A percentile compares a stretch with the other conserved stretches of the same genome.
Evolutionary conservation across 1,140 invertebrate species (phyloP).

Genomic region (Spodoptera litura): DNA sequence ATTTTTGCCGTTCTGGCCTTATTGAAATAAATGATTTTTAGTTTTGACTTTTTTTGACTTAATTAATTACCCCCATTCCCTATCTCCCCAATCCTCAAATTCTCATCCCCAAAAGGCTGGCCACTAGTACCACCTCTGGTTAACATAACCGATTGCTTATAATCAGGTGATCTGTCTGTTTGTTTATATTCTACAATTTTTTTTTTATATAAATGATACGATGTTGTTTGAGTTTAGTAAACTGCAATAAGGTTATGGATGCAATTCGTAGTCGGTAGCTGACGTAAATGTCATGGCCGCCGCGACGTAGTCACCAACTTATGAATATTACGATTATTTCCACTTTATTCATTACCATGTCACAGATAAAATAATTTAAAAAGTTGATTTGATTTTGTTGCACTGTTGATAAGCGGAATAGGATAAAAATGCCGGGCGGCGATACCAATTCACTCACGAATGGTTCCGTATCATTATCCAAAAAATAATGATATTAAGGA

Average conservation of each 20-base stretch:
- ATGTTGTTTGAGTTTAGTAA: conserved; percentile 15
- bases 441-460: no score
- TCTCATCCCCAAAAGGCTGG: no score
- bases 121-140: background rate
- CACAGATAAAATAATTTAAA: background rate
- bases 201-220: background rate
- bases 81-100: no score
- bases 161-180: no score
- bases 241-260: conserved; percentile 41
- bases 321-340: conserved; percentile 42
- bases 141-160: background rate
- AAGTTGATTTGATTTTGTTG: background rate
- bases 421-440: no score
- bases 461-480: no score
- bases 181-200: no score
- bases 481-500: no score
- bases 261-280: conserved; percentile 15
- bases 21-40: no score
- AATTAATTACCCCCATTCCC: no score
- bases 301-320: conserved; percentile 17
- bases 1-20: no score
- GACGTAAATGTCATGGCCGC: conserved; percentile 41
- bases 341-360: conserved; percentile 17
- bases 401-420: background rate
- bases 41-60: no score